Evolutionary conservation across 2,888 invertebrate genomes (phyloP).

Genomic region (Deilephila elpenor): DNA sequence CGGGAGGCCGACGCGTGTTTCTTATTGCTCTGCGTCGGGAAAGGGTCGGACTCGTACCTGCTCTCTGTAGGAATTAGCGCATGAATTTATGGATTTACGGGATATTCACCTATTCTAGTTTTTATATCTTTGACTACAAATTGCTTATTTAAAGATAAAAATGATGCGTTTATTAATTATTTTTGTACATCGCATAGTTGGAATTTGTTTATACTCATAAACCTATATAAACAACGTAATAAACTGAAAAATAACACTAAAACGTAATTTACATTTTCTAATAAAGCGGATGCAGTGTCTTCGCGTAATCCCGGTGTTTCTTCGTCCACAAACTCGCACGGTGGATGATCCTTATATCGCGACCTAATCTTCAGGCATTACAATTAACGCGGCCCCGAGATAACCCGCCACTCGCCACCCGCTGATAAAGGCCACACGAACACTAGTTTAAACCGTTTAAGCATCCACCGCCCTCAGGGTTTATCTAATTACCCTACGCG

Average conservation of each 20-base stretch:
- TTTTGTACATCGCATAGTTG: neutral
- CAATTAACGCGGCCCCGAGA: conserved; percentile 82
- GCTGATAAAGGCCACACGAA: conserved; percentile 77
- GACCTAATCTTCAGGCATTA: conserved; percentile 80
- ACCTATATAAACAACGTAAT: neutral
- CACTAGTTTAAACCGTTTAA: conserved; percentile 82
- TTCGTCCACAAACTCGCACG: conserved; percentile 48
- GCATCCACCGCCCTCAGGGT: conserved; percentile 79
- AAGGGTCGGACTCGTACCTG: conserved; percentile 76
- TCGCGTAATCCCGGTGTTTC: conserved; percentile 56
- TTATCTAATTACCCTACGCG: conserved; percentile 81
- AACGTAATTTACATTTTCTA: conserved; percentile 31
- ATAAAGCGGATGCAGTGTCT: conserved; percentile 42
- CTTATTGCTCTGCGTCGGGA: conserved; percentile 76
- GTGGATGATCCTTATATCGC: conserved; percentile 68
- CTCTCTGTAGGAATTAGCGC: conserved; percentile 65
- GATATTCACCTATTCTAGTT: conserved; percentile 52
- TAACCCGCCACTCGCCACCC: conserved; percentile 83
- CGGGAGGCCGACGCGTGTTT: conserved; percentile 81
- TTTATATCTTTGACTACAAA: neutral
- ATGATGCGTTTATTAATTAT: neutral
- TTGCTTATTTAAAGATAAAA: neutral
- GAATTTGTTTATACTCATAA: neutral
- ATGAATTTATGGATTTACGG: conserved; percentile 66
- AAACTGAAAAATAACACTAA: neutral